Evolutionary conservation across 2,888 invertebrate genomes (phyloP).

Genomic region (Xestia rhomboidea): DNA sequence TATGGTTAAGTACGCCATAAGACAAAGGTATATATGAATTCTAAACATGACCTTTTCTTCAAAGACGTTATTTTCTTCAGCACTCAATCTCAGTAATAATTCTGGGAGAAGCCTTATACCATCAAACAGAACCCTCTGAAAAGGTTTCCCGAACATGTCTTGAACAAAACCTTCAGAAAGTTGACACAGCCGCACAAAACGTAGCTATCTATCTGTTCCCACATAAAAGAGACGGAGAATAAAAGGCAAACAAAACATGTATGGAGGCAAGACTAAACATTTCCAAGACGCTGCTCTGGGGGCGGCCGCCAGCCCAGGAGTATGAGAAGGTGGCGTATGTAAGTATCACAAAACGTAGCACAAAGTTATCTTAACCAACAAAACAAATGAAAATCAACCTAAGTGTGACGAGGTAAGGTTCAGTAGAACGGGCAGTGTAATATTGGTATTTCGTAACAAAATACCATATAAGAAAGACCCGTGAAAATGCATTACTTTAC

Average conservation of each 20-base stretch:
- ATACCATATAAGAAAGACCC: slow-evolving; percentile 80
- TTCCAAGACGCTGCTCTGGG: slow-evolving; percentile 86
- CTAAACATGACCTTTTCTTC: not conserved
- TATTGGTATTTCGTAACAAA: slow-evolving; percentile 66
- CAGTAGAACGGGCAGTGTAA: slow-evolving; percentile 33
- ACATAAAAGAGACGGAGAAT: slow-evolving; percentile 82
- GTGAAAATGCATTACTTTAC: slow-evolving; percentile 76
- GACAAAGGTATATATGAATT: not conserved
- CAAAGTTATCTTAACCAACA: slow-evolving; percentile 48
- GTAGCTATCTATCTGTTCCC: slow-evolving; percentile 73
- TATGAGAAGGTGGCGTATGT: slow-evolving; percentile 69
- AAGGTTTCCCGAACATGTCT: slow-evolving; percentile 49
- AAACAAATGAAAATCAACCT: slow-evolving; percentile 64
- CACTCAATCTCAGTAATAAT: slow-evolving; percentile 37
- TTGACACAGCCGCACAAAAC: slow-evolving; percentile 63
- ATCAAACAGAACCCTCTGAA: slow-evolving; percentile 46
- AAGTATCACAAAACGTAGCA: slow-evolving; percentile 62
- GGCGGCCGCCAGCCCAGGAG: slow-evolving; percentile 60
- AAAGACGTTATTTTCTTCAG: slow-evolving; percentile 2
- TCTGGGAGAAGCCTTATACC: slow-evolving; percentile 2
- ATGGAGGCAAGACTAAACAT: slow-evolving; percentile 86
- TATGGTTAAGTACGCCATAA: no score
- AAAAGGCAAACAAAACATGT: slow-evolving; percentile 87
- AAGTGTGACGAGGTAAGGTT: slow-evolving; percentile 43
- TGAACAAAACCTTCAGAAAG: slow-evolving; percentile 58